phyloP scores from a whole-genome alignment of 2,113 vertebrate genomes.

The Castor canadensis region DNA sequence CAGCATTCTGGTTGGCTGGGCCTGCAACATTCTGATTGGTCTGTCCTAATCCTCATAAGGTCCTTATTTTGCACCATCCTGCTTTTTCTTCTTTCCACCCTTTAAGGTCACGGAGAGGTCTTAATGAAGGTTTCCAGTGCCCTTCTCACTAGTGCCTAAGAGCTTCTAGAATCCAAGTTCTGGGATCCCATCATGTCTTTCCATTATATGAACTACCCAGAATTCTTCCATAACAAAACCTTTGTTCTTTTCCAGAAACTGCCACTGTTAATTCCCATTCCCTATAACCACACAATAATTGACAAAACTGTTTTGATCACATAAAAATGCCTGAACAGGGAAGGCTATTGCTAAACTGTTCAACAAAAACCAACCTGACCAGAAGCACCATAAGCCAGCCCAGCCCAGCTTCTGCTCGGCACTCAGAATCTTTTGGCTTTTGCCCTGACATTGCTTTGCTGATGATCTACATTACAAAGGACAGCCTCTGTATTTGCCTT shows the following conservation, averaged over 20 bases:
- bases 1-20: too few relatives aligned
- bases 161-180: neutral
- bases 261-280: neutral
- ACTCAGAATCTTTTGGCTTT: neutral
- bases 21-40: too few relatives aligned
- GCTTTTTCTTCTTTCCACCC: too few relatives aligned
- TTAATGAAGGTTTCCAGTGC: too few relatives aligned
- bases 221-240: neutral
- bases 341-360: neutral
- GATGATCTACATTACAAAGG: neutral
- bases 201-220: neutral
- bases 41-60: too few relatives aligned
- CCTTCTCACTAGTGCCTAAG: neutral
- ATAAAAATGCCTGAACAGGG: neutral
- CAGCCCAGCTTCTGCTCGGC: too few relatives aligned
- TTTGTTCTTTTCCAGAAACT: neutral
- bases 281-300: neutral
- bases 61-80: too few relatives aligned
- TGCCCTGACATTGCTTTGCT: neutral
- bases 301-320: neutral
- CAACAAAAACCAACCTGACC: neutral
- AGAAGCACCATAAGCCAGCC: neutral
- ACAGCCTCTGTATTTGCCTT: neutral
- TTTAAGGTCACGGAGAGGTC: too few relatives aligned
- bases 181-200: neutral